Percentiles rank a stretch among this genome's conserved stretches.
These are phyloP conservation scores for Lepeophtheirus nordmannii DNA, from an alignment of 2,888 invertebrate genomes.

Conservation along the genomic window DNA sequence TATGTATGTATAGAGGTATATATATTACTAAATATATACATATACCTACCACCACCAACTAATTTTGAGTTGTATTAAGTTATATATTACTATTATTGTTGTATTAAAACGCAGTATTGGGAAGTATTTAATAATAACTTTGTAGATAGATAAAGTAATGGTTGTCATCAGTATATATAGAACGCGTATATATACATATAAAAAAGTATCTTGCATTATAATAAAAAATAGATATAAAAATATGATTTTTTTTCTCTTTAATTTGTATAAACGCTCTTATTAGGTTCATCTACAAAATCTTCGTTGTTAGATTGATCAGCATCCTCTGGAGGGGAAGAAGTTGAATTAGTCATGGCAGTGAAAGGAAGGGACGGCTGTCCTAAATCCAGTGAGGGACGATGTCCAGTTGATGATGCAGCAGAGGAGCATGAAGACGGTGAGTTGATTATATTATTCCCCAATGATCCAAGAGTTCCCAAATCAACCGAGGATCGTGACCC, in stretches of 20 bases:
- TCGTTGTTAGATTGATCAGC: constrained; percentile 4
- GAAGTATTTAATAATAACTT: too few relatives aligned
- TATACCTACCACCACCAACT: too few relatives aligned
- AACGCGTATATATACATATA: too few relatives aligned
- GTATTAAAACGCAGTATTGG: too few relatives aligned
- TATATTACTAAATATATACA: too few relatives aligned
- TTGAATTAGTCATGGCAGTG: not conserved
- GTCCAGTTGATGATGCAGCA: not conserved
- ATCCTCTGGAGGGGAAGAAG: not conserved
- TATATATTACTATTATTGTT: too few relatives aligned
- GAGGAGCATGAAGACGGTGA: not conserved
- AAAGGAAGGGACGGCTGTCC: not conserved
- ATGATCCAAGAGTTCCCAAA: constrained; percentile 13
- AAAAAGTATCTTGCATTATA: too few relatives aligned
- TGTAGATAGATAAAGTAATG: too few relatives aligned
- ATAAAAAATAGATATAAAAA: constrained; percentile 5
- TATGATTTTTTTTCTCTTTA: not conserved
- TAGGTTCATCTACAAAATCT: constrained; percentile 6
- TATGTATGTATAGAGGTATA: too few relatives aligned
- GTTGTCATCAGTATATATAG: too few relatives aligned
- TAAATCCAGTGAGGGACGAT: not conserved
- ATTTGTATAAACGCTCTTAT: not conserved
- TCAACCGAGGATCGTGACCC: constrained; percentile 21
- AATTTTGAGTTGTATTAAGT: too few relatives aligned
- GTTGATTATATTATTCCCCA: not conserved